Evolutionary conservation across 2,888 invertebrate genomes (phyloP).

Genomic region (Eristalis arbustorum): DNA sequence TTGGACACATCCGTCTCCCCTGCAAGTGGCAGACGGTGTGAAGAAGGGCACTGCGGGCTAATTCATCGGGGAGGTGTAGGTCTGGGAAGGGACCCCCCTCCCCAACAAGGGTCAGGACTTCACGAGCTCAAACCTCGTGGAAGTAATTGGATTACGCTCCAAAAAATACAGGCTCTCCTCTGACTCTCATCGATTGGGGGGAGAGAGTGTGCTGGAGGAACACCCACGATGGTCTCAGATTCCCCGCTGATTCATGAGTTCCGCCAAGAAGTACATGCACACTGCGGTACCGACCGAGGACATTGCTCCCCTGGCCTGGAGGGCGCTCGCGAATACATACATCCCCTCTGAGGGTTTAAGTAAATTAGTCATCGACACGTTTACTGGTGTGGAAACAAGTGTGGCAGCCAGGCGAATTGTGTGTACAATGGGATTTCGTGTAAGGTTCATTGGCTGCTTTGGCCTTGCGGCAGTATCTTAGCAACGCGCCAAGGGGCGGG

Average conservation of each 20-base stretch:
- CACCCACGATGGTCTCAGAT: neutral
- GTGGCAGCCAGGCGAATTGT: constrained; percentile 3
- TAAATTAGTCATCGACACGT: constrained; percentile 54
- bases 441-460: constrained; percentile 36
- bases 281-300: constrained; percentile 3
- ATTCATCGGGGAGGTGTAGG: neutral
- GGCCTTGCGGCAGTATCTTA: neutral
- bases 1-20: too few relatives aligned
- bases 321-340: neutral
- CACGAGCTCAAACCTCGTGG: neutral
- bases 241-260: constrained; percentile 19
- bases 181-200: neutral
- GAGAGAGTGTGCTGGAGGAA: neutral
- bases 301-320: constrained; percentile 19
- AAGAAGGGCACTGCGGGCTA: neutral
- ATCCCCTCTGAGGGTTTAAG: constrained; percentile 4
- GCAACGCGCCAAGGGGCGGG: neutral
- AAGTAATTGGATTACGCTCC: neutral
- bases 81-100: neutral
- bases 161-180: neutral
- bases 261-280: neutral
- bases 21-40: neutral
- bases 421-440: neutral
- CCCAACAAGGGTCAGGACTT: neutral
- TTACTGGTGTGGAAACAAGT: constrained; percentile 41